Conservation (phyloP, 2,113 vertebrate species). For the Oreotrochilus melanogaster region DNA sequence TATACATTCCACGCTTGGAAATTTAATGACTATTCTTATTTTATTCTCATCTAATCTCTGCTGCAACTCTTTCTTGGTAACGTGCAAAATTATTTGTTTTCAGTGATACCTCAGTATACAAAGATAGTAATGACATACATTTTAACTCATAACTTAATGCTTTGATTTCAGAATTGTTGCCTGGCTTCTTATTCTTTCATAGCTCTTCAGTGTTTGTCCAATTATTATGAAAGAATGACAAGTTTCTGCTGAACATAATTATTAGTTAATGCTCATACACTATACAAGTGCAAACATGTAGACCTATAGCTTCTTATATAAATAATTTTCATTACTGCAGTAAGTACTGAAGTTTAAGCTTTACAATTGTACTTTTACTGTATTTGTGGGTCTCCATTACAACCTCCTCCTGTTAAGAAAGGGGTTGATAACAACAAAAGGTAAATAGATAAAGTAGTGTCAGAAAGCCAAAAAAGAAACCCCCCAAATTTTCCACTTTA, state of each 20-base stretch:
- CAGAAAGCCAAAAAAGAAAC: background rate
- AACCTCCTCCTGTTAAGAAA: background rate
- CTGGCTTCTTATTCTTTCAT: conserved; percentile 61
- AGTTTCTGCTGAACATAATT: conserved; percentile 70
- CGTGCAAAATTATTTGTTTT: conserved; percentile 25
- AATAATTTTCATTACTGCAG: conserved; percentile 9
- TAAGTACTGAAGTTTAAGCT: background rate
- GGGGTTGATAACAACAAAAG: background rate
- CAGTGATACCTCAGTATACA: conserved; percentile 26
- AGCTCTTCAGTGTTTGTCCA: conserved; percentile 39
- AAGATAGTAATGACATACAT: conserved; percentile 56
- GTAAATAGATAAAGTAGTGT: background rate
- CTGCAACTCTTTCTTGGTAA: conserved; percentile 9
- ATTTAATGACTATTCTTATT: conserved; percentile 8
- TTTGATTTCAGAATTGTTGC: conserved; percentile 70
- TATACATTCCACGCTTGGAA: background rate
- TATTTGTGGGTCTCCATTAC: background rate
- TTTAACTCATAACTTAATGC: conserved; percentile 60
- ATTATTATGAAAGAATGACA: conserved; percentile 67
- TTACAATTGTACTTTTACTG: background rate
- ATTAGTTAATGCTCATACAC: conserved; percentile 57
- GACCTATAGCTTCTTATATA: conserved; percentile 37
- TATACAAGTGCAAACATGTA: conserved; percentile 53
- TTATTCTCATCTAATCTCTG: background rate
- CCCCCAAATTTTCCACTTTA: background rate